These are phyloP conservation scores for Caiman crocodilus DNA, from an alignment of 2,797 vertebrate genomes.

Conservation along the genomic window DNA sequence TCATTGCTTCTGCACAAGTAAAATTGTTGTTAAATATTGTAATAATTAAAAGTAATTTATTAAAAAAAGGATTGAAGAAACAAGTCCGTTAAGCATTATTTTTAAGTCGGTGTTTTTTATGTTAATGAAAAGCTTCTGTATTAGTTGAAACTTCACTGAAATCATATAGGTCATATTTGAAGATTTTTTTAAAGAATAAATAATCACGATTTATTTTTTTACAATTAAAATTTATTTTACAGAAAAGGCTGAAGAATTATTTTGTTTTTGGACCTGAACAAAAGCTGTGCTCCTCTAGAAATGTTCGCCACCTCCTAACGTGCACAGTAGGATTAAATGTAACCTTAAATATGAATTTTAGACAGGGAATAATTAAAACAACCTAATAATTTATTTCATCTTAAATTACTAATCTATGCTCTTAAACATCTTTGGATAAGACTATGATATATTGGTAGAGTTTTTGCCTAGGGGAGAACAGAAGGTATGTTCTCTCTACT, in stretches of 20 bases:
- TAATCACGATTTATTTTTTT: neutral
- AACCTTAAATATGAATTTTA: neutral
- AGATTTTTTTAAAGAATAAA: conserved; percentile 3
- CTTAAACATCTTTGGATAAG: neutral
- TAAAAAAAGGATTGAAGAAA: neutral
- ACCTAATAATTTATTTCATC: neutral
- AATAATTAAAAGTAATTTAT: conserved; percentile 19
- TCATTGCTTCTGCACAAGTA: neutral
- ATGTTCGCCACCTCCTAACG: neutral
- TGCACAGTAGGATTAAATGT: neutral
- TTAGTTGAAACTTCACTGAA: too few species aligned
- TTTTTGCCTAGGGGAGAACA: neutral
- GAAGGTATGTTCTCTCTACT: neutral
- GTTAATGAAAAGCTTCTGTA: too few species aligned
- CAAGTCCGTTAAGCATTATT: too few species aligned
- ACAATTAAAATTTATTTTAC: neutral
- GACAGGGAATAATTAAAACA: neutral
- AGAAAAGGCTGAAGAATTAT: neutral
- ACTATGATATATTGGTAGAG: accelerated
- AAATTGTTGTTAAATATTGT: neutral
- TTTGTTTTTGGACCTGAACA: neutral
- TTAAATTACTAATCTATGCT: neutral
- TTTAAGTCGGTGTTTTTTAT: too few species aligned
- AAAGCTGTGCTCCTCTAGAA: neutral
- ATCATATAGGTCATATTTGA: too few species aligned